These are phyloP conservation scores for Catalaphyllia jardinei DNA, from an alignment of 64 coral and sea anemone genomes.

Conservation along the genomic window DNA sequence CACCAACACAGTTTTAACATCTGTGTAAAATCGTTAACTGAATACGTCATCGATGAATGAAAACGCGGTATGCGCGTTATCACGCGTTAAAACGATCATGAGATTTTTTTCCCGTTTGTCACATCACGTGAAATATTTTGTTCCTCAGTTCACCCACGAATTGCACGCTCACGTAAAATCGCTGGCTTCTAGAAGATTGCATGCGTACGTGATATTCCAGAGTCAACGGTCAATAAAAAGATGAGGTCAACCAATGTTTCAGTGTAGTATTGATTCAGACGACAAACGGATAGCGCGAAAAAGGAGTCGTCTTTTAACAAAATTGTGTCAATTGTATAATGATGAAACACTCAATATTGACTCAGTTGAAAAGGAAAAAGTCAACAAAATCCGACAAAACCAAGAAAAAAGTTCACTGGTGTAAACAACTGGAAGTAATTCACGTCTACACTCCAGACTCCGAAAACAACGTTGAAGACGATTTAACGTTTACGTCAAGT, in stretches of 20 bases:
- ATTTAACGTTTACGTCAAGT: not conserved
- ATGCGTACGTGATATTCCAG: not conserved
- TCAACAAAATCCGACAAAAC: not conserved
- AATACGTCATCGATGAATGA: not conserved
- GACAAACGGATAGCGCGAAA: not conserved
- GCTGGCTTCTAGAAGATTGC: not conserved
- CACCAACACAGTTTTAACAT: not conserved
- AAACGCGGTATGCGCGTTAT: not conserved
- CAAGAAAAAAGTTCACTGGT: constrained; percentile 33
- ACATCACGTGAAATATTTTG: not conserved
- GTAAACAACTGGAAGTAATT: constrained; percentile 7
- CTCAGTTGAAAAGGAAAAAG: not conserved
- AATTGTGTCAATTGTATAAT: not conserved
- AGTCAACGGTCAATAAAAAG: not conserved
- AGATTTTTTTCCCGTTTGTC: not conserved
- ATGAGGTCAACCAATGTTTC: not conserved
- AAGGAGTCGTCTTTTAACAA: not conserved
- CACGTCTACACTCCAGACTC: not conserved
- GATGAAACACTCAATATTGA: constrained; percentile 2
- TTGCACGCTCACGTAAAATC: not conserved
- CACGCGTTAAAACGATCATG: not conserved
- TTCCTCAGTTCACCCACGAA: not conserved
- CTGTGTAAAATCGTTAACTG: not conserved
- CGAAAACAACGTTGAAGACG: not conserved
- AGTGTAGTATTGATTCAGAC: not conserved